These are phyloP conservation scores for Notothenia coriiceps DNA, from an alignment of 2,113 vertebrate genomes.

Conservation along the genomic window DNA sequence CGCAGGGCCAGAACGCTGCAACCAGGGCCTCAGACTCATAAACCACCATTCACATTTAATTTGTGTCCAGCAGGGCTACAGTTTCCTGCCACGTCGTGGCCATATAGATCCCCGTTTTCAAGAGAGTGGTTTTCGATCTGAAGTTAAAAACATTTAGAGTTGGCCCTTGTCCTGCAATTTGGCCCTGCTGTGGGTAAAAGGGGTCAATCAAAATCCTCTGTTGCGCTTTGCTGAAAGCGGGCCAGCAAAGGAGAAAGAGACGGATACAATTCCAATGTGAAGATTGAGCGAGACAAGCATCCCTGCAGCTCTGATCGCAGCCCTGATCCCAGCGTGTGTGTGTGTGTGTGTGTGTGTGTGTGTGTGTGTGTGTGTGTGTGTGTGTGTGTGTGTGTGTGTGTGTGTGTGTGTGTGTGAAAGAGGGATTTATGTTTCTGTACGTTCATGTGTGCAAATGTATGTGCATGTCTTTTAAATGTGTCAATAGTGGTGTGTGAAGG, in stretches of 20 bases:
- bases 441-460: conserved; percentile 40
- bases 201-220: conserved; percentile 40
- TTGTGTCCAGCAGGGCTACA: conserved; percentile 21
- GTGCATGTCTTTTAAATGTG: neutral
- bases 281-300: conserved; percentile 50
- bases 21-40: conserved; percentile 10
- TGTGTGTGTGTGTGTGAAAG: neutral
- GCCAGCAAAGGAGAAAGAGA: conserved; percentile 37
- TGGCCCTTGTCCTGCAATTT: conserved; percentile 49
- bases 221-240: conserved; percentile 14
- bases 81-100: neutral
- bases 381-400: conserved; percentile 1
- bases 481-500: neutral
- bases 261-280: conserved; percentile 16
- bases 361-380: conserved; percentile 43
- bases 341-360: conserved; percentile 32
- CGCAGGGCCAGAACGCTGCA: conserved; percentile 48
- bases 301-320: conserved; percentile 60
- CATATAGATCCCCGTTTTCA: neutral
- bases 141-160: conserved; percentile 23
- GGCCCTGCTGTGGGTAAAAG: conserved; percentile 62
- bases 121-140: conserved; percentile 27
- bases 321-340: conserved; percentile 74
- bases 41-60: conserved; percentile 19
- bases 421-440: conserved; percentile 19